Evolutionary conservation across 2,113 vertebrate genomes (phyloP), one percentile per base, ranked within the genome.

Genomic region (Hippocampus mohnikei): DNA sequence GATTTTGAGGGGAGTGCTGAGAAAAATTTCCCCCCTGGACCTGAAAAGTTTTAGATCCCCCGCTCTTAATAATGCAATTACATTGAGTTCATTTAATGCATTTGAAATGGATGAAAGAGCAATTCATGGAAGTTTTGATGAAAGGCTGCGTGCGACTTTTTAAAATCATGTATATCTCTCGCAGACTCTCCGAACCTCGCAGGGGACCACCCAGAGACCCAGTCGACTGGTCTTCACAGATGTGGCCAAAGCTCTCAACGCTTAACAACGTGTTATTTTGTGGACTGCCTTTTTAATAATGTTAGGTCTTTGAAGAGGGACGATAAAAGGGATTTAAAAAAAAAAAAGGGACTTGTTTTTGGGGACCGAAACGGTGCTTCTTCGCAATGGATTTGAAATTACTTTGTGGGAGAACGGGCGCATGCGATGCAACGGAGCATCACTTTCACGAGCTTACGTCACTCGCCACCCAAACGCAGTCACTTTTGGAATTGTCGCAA

Each of bases 181-280:
- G 27, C 53, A 99, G 97, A 93, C 94, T 48, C 89, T 94, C 55
- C 92, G 94, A 60, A 85, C 93, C 6, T 93, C 93, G 75, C 96
- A 96, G 77, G 95, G 94, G 70, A 91, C 93, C 2, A 87, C 93
- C 23, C 96, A 98, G 92, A 94, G 94, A 85, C 95, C 97, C 82
- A 98, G 95, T 88, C 94, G 95, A 40, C 94, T 99, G 74, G 96
- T 97, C 81, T 98, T 98, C 89, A 95, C 94, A 0, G 97, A 99
- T 3, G 94, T 98, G 81, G 95, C 96, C 85, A 96, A 94, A 65
- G 95, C 95, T 82, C 95, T 98, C 89, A 94, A 94, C 0, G 94
- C 96, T 8, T 99, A 93, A 94, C 70, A 42, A 46, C 23, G 58
- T 59, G 42, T 56, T 33, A 68, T 50, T 71, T 66, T 59, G 29